Percentiles rank a stretch among this genome's conserved stretches.
These are phyloP conservation scores for Saccopteryx leptura DNA, from an alignment of 2,113 vertebrate genomes.

Conservation along the genomic window DNA sequence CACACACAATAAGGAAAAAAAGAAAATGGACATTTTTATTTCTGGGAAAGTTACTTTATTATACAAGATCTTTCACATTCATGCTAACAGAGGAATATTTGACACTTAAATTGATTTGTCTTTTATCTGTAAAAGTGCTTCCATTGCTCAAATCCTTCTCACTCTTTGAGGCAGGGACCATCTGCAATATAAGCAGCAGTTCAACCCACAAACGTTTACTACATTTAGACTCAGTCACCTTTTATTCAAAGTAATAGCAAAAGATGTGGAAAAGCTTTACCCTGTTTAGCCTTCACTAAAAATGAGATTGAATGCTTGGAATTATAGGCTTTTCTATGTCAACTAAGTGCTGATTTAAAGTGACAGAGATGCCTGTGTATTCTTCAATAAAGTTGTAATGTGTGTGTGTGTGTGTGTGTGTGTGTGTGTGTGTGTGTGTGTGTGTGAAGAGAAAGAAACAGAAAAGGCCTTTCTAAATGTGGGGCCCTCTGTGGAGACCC, in stretches of 20 bases:
- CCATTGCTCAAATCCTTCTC: background rate
- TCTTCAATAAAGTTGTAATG: background rate
- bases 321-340: background rate
- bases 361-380: background rate
- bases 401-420: background rate
- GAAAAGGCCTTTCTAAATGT: background rate
- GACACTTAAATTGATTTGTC: background rate
- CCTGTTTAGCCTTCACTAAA: background rate
- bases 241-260: background rate
- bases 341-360: background rate
- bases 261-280: background rate
- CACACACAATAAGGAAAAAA: background rate
- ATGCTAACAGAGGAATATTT: background rate
- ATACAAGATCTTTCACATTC: background rate
- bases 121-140: slow-evolving; percentile 5
- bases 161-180: background rate
- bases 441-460: background rate
- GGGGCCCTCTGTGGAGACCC: background rate
- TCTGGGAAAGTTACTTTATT: slow-evolving; percentile 17
- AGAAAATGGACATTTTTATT: background rate
- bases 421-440: background rate
- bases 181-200: background rate
- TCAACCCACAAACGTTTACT: background rate
- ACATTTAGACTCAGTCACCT: background rate
- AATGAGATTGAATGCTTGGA: background rate